phyloP scores from a whole-genome alignment of 2,888 invertebrate genomes.

The Sturmia bella region DNA sequence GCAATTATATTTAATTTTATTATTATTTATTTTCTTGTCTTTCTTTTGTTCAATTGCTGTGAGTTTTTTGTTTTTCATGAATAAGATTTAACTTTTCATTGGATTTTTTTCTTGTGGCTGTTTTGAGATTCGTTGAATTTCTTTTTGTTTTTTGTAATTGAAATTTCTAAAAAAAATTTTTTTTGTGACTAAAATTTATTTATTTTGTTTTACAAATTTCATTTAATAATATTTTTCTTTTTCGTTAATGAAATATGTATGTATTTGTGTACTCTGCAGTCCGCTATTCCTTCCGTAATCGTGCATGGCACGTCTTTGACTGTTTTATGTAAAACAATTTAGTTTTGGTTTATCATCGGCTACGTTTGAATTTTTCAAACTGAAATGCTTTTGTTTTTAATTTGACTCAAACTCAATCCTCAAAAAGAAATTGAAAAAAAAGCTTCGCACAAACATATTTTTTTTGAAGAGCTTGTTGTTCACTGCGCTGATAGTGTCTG shows the following conservation, averaged over 20 bases:
- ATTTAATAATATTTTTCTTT: slow-evolving; percentile 24
- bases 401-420: slow-evolving; percentile 32
- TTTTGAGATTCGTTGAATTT: neutral
- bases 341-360: slow-evolving; percentile 68
- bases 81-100: slow-evolving; percentile 1
- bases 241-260: neutral
- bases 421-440: slow-evolving; percentile 35
- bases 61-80: slow-evolving; percentile 12
- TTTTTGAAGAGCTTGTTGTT: slow-evolving; percentile 30
- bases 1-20: slow-evolving; percentile 51
- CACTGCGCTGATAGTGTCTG: slow-evolving; percentile 15
- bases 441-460: neutral
- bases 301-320: slow-evolving; percentile 67
- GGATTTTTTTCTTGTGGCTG: neutral
- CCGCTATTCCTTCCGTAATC: slow-evolving; percentile 68
- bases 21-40: slow-evolving; percentile 40
- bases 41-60: slow-evolving; percentile 11
- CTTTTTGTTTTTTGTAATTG: neutral
- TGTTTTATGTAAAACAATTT: slow-evolving; percentile 61
- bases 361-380: slow-evolving; percentile 45
- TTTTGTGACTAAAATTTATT: slow-evolving; percentile 19
- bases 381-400: slow-evolving; percentile 44
- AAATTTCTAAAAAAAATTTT: neutral
- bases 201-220: slow-evolving; percentile 26
- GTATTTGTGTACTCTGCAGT: slow-evolving; percentile 22